Base-by-base conservation (phyloP, 2,888 invertebrate genomes). In the Drosophila hamatofila region DNA sequence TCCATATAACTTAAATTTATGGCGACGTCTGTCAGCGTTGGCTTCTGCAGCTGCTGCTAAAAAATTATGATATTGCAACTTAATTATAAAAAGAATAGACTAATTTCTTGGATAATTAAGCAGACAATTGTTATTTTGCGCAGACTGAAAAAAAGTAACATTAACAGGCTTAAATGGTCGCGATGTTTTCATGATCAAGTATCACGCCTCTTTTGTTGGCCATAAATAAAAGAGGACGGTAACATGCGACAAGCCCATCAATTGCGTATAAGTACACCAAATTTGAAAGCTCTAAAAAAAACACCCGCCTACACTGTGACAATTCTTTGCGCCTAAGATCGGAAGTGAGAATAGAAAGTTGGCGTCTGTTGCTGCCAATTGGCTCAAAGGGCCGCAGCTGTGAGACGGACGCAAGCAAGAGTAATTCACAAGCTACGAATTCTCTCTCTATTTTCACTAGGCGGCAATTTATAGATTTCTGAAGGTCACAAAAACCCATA, bases 401-500 rank as follows among this genome's bases (percentile, higher is more conserved):
- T 25, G 21, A 49, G 16, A 42, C 14, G 46, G 3, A 27, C 35
- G 30, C 49, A 37, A 41, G n/a, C 27, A 30, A 27, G 35, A 56
- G 54, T 37, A 39, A 46, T 42, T 63, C 14, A 9, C n/a, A 52
- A 75, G 75, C 55, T 65, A 62, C 44, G 51, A 54, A 63, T 74
- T 82, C 71, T 58, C 54, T 59, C 39, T 27, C 39, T 27, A 54
- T 59, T 55, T 51, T 57, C 64, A 65, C 55, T 64, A 54, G 46
- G 59, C 64, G 46, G 59, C 64, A 48, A 71, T 73, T 73, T 75
- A 76, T 83, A 67, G 72, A 59, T 57, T 67, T 72, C 39, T 86
- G 86, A 86, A 86, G 86, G 86, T 86, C 86, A 87, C 62, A 73
- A 72, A 67, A 67, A 79, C 69, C 61, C 64, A 68, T 78, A 68